phyloP scores from a whole-genome alignment of 2,888 invertebrate genomes.

The Polylopha cassiicola region DNA sequence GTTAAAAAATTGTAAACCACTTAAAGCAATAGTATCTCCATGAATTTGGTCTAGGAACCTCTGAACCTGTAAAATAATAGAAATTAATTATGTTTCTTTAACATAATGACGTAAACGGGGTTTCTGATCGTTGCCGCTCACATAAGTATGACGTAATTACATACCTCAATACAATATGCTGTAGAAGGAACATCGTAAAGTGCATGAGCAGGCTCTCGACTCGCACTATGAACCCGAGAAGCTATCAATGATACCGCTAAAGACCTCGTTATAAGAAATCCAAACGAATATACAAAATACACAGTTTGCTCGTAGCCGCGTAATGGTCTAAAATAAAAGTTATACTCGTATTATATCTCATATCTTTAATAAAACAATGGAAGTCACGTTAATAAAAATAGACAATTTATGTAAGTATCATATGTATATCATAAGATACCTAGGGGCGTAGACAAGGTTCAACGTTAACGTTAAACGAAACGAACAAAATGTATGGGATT shows the following conservation, averaged over 20 bases:
- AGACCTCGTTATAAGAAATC: conserved; percentile 78
- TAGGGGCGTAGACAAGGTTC: too few species aligned
- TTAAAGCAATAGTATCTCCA: conserved; percentile 70
- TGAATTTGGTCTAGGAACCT: conserved; percentile 79
- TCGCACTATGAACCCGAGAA: conserved; percentile 74
- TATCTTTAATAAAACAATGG: neutral
- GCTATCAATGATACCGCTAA: conserved; percentile 77
- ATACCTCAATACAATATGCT: conserved; percentile 79
- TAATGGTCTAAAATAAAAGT: conserved; percentile 37
- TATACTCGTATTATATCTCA: conserved; percentile 29
- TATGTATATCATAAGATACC: too few species aligned
- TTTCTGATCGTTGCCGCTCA: too few species aligned
- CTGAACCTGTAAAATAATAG: conserved; percentile 67
- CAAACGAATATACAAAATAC: conserved; percentile 81
- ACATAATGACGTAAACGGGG: too few species aligned
- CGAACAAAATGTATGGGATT: too few species aligned
- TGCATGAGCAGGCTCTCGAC: conserved; percentile 67
- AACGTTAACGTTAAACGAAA: too few species aligned
- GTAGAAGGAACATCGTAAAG: conserved; percentile 78
- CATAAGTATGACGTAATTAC: too few species aligned
- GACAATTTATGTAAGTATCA: neutral
- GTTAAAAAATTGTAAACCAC: conserved; percentile 75
- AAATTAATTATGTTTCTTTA: neutral
- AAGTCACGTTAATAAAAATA: neutral
- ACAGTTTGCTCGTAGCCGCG: conserved; percentile 71